Evolutionary conservation across 1,140 invertebrate genomes (phyloP).

Genomic region (Caenorhabditis tropicalis): DNA sequence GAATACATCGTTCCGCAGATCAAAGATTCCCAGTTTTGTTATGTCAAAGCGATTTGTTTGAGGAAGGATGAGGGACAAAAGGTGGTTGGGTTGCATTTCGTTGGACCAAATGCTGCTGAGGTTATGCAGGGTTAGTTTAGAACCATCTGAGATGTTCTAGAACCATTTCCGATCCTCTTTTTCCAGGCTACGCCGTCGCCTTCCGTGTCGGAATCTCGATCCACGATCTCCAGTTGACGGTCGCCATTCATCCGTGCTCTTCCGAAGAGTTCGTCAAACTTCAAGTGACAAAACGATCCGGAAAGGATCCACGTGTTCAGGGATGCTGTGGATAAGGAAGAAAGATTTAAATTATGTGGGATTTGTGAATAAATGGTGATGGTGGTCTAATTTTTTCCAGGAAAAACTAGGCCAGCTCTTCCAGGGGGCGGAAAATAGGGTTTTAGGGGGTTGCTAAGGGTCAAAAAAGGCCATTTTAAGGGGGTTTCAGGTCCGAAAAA

Average conservation of each 20-base stretch:
- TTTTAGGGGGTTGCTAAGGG: no score
- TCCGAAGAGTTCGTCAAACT: slow-evolving; percentile 68
- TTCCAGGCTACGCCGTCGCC: slow-evolving; percentile 60
- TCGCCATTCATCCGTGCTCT: slow-evolving; percentile 67
- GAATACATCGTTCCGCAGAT: slow-evolving; percentile 47
- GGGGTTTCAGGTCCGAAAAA: no score
- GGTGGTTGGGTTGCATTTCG: slow-evolving; percentile 64
- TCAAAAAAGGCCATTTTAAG: no score
- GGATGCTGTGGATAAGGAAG: slow-evolving; percentile 66
- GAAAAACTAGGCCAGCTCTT: no score
- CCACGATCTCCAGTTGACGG: slow-evolving; percentile 54
- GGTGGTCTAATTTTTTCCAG: no score
- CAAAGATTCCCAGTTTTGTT: slow-evolving; percentile 3
- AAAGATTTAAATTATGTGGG: no score
- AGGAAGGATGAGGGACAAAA: slow-evolving; percentile 41
- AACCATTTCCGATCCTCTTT: background rate
- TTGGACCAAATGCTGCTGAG: slow-evolving; percentile 67
- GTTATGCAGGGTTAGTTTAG: slow-evolving; percentile 60
- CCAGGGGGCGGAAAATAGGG: no score
- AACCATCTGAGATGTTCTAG: background rate
- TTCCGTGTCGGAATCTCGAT: slow-evolving; percentile 56
- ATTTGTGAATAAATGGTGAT: no score
- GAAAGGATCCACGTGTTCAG: slow-evolving; percentile 45
- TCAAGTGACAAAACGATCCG: slow-evolving; percentile 63
- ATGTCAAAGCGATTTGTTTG: slow-evolving; percentile 47